Percentiles rank a stretch among this genome's conserved stretches.
Evolutionary conservation across 2,113 vertebrate species (phyloP).

Genomic region (Rhinoderma darwinii): DNA sequence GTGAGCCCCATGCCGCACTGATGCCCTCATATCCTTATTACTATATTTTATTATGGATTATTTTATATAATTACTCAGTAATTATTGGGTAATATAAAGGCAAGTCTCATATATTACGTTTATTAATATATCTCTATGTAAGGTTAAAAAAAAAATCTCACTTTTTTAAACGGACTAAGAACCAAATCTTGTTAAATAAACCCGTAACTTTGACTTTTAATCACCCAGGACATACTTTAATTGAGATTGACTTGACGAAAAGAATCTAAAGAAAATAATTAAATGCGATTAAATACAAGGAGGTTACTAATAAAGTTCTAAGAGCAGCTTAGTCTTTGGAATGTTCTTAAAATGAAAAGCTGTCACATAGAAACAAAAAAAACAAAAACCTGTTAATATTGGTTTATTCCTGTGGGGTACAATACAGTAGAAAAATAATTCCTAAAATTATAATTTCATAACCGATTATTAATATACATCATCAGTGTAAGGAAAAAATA

Average conservation of each 20-base stretch:
- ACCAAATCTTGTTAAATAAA: background rate
- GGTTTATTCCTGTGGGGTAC: background rate
- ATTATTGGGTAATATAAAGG: background rate
- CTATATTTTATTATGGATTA: background rate
- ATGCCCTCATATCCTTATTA: background rate
- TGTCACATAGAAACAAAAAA: background rate
- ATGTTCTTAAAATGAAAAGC: constrained; percentile 7
- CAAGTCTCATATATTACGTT: too few species aligned
- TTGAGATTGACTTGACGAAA: constrained; percentile 21
- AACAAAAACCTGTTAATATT: background rate
- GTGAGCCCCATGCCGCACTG: background rate
- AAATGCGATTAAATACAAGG: constrained; percentile 28
- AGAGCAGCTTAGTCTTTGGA: constrained; percentile 15
- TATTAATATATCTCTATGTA: background rate
- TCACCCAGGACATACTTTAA: background rate
- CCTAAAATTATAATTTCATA: background rate
- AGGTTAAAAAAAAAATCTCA: background rate
- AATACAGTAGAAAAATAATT: background rate
- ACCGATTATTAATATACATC: background rate
- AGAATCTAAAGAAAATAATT: constrained; percentile 24
- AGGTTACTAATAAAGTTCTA: background rate
- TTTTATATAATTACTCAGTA: background rate
- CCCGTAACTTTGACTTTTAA: background rate
- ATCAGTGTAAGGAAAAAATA: too few species aligned
- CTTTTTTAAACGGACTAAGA: too few species aligned